phyloP scores from a whole-genome alignment of 2,113 vertebrate species.

The Telmatochromis bifrenatus region DNA sequence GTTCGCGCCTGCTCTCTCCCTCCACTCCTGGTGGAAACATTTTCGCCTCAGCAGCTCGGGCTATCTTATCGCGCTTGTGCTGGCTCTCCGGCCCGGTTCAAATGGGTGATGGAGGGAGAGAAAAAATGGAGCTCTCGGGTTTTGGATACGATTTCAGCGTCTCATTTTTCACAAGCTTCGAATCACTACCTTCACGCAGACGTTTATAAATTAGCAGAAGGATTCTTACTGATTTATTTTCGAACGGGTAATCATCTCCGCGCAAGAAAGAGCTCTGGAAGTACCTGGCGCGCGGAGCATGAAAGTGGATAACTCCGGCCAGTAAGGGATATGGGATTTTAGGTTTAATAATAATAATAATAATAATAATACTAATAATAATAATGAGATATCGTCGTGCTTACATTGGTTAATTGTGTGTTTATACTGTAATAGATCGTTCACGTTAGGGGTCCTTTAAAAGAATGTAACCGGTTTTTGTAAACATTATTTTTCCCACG shows the following conservation, averaged over 20 bases:
- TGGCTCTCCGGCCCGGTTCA: neutral
- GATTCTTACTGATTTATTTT: conserved; percentile 64
- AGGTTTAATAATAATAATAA: neutral
- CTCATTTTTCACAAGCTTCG: conserved; percentile 50
- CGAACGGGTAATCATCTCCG: conserved; percentile 48
- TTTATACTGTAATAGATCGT: neutral
- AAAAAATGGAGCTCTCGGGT: neutral
- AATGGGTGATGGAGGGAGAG: neutral
- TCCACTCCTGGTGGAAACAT: conserved; percentile 2
- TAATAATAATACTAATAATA: neutral
- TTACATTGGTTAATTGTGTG: neutral
- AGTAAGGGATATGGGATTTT: neutral
- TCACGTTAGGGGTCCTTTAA: neutral
- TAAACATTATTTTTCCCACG: neutral
- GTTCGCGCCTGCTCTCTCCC: neutral
- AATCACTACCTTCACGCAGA: conserved; percentile 34
- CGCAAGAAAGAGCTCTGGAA: conserved; percentile 30
- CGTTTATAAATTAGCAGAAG: conserved; percentile 58
- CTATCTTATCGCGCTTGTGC: conserved; percentile 31
- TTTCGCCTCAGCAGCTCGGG: conserved; percentile 15
- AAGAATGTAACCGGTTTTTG: neutral
- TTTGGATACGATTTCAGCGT: conserved; percentile 35
- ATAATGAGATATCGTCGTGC: neutral
- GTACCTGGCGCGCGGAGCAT: neutral
- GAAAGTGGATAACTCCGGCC: neutral